A percentile compares a stretch with the other conserved stretches of the same genome.
Evolutionary conservation across 2,113 vertebrate genomes (phyloP).

Genomic region (Vombatus ursinus): DNA sequence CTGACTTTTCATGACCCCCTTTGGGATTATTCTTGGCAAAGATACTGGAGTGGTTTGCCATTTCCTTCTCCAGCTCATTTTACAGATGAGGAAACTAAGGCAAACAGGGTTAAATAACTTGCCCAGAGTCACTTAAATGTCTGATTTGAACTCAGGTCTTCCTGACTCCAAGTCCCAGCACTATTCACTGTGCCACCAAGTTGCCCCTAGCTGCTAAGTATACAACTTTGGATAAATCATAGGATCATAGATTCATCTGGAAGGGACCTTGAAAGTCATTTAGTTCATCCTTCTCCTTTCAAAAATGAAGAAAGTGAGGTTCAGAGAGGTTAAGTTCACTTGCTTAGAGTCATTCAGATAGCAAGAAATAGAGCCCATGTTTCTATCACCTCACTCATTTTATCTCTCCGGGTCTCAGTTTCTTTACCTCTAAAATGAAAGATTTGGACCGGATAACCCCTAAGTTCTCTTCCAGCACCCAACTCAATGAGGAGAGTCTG

Average conservation of each 20-base stretch:
- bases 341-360: neutral
- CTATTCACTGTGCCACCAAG: too few species aligned
- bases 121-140: too few species aligned
- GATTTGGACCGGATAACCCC: neutral
- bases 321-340: neutral
- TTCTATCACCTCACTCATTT: neutral
- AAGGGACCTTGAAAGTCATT: neutral
- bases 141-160: too few species aligned
- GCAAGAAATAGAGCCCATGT: too few species aligned
- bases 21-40: too few species aligned
- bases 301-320: neutral
- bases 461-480: neutral
- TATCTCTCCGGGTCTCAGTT: neutral
- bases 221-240: neutral
- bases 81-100: too few species aligned
- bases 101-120: too few species aligned
- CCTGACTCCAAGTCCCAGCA: too few species aligned
- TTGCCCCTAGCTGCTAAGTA: too few species aligned
- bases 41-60: too few species aligned
- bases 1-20: too few species aligned
- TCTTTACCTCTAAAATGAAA: neutral
- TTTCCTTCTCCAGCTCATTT: too few species aligned
- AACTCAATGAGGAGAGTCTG: neutral
- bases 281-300: neutral
- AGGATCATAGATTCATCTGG: neutral